Percentiles rank a stretch among this genome's conserved stretches.
Evolutionary conservation across 2,797 vertebrate genomes (phyloP).

Genomic region (Carcharodon carcharias): DNA sequence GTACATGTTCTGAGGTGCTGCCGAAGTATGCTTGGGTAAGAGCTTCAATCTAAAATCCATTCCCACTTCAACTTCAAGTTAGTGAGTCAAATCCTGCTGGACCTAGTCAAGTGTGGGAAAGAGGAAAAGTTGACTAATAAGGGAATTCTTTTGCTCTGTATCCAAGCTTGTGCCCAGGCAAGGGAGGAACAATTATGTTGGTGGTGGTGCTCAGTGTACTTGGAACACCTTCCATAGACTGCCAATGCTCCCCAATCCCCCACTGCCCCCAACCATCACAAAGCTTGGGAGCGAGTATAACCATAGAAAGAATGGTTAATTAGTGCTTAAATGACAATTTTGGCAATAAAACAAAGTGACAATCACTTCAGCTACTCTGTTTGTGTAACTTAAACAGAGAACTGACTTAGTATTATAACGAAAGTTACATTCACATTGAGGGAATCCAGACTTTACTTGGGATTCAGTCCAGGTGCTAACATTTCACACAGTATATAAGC

Average conservation of each 20-base stretch:
- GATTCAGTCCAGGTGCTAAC: not conserved
- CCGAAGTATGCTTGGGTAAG: too few relatives aligned
- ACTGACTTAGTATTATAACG: not conserved
- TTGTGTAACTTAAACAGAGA: slow-evolving; percentile 17
- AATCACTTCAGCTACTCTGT: slow-evolving; percentile 18
- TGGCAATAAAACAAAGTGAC: not conserved
- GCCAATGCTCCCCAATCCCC: not conserved
- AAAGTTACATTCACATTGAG: slow-evolving; percentile 7
- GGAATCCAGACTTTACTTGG: slow-evolving; percentile 16
- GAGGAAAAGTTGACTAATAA: not conserved
- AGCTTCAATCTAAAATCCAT: not conserved
- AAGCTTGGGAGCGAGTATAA: not conserved
- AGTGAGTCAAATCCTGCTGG: not conserved
- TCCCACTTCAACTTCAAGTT: not conserved
- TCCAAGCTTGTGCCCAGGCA: not conserved
- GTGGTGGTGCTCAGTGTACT: too few relatives aligned
- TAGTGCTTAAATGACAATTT: slow-evolving; percentile 5
- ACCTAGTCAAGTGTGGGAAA: not conserved
- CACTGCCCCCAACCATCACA: not conserved
- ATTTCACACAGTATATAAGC: not conserved
- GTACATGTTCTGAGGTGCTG: too few relatives aligned
- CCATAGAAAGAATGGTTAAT: not conserved
- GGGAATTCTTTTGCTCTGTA: not conserved
- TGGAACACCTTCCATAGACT: not conserved
- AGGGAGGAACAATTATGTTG: not conserved